phyloP scores from a whole-genome alignment of 2,113 vertebrate genomes.

The Aptenodytes patagonicus region DNA sequence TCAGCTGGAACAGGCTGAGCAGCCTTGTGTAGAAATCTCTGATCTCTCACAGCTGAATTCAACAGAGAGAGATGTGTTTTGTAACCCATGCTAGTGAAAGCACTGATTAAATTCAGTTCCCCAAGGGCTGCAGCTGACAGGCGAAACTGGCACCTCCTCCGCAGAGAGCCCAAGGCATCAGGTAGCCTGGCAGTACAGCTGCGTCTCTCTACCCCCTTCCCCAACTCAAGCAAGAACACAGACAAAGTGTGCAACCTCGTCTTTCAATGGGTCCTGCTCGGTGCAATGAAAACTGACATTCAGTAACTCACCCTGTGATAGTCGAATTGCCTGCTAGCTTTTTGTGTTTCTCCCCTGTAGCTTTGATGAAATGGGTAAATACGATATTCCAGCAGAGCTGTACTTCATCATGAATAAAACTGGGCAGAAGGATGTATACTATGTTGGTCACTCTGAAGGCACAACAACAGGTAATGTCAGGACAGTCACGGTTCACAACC shows the following conservation, averaged over 20 bases:
- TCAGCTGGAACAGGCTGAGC: background rate
- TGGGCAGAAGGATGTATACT: slow-evolving; percentile 81
- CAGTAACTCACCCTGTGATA: background rate
- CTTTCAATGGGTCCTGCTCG: background rate
- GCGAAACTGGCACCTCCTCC: background rate
- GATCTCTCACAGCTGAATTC: background rate
- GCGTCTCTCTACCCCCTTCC: background rate
- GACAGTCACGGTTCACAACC: background rate
- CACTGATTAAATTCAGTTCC: background rate
- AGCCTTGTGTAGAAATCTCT: background rate
- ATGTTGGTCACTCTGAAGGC: slow-evolving; percentile 91
- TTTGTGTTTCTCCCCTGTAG: slow-evolving; percentile 69
- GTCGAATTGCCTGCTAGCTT: background rate
- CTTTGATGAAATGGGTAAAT: slow-evolving; percentile 87
- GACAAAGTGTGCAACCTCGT: fast-evolving
- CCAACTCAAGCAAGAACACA: background rate
- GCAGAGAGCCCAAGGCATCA: background rate
- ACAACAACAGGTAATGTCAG: slow-evolving; percentile 78
- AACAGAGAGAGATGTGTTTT: background rate
- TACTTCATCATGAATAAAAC: slow-evolving; percentile 86
- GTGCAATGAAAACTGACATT: background rate
- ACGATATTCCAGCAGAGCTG: slow-evolving; percentile 88
- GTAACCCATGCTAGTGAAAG: background rate
- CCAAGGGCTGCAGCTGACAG: background rate
- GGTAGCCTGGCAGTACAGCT: background rate